Percentiles rank a stretch among this genome's conserved stretches.
phyloP scores from a whole-genome alignment of 2,113 vertebrate genomes.

The Motacilla alba region DNA sequence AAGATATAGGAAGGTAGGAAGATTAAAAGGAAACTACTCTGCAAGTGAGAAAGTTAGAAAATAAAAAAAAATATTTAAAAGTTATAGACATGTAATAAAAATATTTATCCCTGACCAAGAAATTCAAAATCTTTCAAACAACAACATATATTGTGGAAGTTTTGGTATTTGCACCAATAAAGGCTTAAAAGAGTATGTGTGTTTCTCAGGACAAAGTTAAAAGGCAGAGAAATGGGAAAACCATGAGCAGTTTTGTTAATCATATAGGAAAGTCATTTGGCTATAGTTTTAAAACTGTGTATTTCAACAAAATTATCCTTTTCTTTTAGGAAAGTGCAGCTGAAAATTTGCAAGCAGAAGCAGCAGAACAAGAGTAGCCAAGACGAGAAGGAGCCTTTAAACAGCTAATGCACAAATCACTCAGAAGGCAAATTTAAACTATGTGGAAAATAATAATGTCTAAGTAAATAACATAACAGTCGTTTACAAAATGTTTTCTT shows the following conservation, averaged over 20 bases:
- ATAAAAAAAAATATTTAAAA: background rate
- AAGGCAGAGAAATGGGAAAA: background rate
- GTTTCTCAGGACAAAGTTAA: background rate
- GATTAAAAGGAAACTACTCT: background rate
- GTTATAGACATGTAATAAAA: background rate
- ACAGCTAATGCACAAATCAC: background rate
- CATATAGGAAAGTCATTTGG: background rate
- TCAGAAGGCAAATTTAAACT: background rate
- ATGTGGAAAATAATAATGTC: background rate
- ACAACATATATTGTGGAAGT: background rate
- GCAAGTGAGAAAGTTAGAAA: background rate
- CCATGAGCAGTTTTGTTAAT: rapidly evolving
- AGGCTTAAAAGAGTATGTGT: background rate
- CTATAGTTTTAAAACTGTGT: background rate
- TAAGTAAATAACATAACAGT: background rate
- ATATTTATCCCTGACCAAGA: background rate
- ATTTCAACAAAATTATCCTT: background rate
- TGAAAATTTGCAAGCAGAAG: background rate
- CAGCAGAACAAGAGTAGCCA: background rate
- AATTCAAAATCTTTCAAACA: background rate
- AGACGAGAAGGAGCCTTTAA: background rate
- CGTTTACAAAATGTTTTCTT: background rate
- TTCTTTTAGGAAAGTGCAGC: background rate
- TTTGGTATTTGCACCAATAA: background rate
- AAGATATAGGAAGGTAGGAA: background rate